These are phyloP conservation scores for Cochlearius cochlearius DNA, from an alignment of 2,113 vertebrate genomes.

Conservation along the genomic window DNA sequence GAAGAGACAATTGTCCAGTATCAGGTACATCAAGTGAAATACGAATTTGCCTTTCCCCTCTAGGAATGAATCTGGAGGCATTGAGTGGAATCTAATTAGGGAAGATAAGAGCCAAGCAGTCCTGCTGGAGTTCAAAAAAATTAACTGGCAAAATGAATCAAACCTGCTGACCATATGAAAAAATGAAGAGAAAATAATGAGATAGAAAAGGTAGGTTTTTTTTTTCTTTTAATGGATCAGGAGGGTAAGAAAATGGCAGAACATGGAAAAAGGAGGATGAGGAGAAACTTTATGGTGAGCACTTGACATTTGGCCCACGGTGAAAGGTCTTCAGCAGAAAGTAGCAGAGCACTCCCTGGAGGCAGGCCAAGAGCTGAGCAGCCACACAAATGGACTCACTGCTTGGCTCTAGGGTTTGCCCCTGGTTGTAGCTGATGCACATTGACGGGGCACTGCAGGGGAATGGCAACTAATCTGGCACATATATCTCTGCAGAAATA, in stretches of 20 bases:
- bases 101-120: not conserved
- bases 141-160: not conserved
- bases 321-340: not conserved
- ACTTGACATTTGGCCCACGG: not conserved
- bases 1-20: not conserved
- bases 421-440: not conserved
- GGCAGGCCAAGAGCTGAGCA: not conserved
- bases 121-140: not conserved
- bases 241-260: not conserved
- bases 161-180: not conserved
- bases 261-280: not conserved
- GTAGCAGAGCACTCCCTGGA: not conserved
- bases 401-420: not conserved
- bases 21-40: not conserved
- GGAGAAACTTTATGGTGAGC: not conserved
- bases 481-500: not conserved
- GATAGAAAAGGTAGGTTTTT: too few species aligned
- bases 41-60: rapidly evolving
- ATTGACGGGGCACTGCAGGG: not conserved
- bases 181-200: not conserved
- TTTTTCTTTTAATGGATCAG: not conserved
- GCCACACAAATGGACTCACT: not conserved
- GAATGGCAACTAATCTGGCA: not conserved
- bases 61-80: not conserved
- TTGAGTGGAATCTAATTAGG: not conserved